phyloP scores from a whole-genome alignment of 2,888 invertebrate genomes.

The Lampropteryx suffumata region DNA sequence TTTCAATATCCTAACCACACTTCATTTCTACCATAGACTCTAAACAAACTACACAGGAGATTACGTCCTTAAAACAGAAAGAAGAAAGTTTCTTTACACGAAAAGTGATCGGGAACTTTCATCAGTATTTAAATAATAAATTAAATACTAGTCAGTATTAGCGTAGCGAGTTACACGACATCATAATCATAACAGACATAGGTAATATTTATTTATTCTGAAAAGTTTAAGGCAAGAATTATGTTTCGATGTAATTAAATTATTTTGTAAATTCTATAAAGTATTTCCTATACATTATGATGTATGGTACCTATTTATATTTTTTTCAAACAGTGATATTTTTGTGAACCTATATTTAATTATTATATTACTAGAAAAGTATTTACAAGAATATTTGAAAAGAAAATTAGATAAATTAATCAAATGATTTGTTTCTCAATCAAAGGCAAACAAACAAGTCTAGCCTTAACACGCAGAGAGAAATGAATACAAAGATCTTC shows the following conservation, averaged over 20 bases:
- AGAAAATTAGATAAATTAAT: no score
- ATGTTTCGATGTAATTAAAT: conserved; percentile 35
- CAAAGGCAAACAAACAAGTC: no score
- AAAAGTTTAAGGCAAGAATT: conserved; percentile 34
- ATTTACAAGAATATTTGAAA: background rate
- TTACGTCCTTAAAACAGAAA: conserved; percentile 33
- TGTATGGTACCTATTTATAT: background rate
- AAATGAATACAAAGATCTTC: no score
- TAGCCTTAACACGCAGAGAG: no score
- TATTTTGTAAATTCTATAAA: conserved; percentile 8
- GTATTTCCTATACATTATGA: no score
- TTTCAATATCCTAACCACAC: conserved; percentile 33
- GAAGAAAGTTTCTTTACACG: conserved; percentile 20
- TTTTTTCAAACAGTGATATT: conserved; percentile 16
- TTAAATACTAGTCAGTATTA: conserved; percentile 25
- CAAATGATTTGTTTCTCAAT: no score
- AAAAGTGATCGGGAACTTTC: conserved; percentile 16
- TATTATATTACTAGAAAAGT: no score
- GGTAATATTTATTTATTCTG: conserved; percentile 13
- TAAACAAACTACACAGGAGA: conserved; percentile 41
- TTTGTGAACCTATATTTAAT: background rate
- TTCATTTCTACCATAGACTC: conserved; percentile 31
- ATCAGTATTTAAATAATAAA: conserved; percentile 14
- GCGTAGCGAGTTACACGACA: conserved; percentile 8
- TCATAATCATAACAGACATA: conserved; percentile 29